Percentiles rank a stretch among this genome's conserved stretches.
These are phyloP conservation scores for Acrocephalus arundinaceus DNA, from an alignment of 2,113 vertebrate genomes.

Conservation along the genomic window DNA sequence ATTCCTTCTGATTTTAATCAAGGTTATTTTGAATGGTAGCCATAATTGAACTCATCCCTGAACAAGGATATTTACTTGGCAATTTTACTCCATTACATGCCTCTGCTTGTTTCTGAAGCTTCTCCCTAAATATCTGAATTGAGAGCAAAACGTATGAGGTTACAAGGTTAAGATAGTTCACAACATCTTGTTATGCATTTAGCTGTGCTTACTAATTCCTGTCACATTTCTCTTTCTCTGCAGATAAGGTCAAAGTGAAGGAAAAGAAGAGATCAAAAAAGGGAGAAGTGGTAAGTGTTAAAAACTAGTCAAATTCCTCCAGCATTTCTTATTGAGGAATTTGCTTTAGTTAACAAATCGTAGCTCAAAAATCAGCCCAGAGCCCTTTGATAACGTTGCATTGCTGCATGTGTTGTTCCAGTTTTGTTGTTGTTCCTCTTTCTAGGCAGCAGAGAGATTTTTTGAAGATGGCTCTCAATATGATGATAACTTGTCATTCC, in stretches of 20 bases:
- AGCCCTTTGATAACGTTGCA: neutral
- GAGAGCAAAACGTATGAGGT: neutral
- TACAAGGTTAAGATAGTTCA: neutral
- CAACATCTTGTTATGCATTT: neutral
- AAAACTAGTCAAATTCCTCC: neutral
- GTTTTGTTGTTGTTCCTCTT: neutral
- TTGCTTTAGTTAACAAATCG: neutral
- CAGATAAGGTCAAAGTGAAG: conserved; percentile 90
- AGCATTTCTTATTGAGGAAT: neutral
- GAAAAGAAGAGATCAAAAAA: conserved; percentile 76
- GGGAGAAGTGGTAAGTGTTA: conserved; percentile 53
- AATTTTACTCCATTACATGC: neutral
- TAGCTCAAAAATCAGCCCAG: neutral
- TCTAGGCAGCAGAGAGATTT: conserved; percentile 79
- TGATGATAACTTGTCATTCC: conserved; percentile 87
- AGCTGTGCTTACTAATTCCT: neutral
- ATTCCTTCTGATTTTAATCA: neutral
- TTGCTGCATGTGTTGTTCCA: neutral
- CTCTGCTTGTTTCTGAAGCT: neutral
- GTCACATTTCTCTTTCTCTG: neutral
- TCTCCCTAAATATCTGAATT: neutral
- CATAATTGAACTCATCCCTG: neutral
- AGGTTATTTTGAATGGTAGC: neutral
- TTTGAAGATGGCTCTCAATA: conserved; percentile 91
- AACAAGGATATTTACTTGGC: neutral